A percentile compares a stretch with the other conserved stretches of the same genome.
Evolutionary conservation across 2,797 vertebrate genomes (phyloP).

Genomic region (Pseudochirops corinnae): DNA sequence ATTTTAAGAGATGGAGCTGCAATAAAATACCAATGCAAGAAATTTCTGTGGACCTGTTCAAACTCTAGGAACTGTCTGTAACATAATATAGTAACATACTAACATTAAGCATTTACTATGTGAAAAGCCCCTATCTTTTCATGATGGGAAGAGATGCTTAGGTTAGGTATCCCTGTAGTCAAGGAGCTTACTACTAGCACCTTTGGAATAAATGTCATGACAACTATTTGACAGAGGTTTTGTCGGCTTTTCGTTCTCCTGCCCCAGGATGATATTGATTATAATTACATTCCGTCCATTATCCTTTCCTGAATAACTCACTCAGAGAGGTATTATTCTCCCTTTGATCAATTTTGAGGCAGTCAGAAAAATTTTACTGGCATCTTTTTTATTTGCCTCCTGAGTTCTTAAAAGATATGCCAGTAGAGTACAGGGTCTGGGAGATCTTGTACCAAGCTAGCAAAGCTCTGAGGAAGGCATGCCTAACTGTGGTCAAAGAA

Average conservation of each 20-base stretch:
- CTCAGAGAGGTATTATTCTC: not conserved
- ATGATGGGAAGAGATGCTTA: not conserved
- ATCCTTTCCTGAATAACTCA: not conserved
- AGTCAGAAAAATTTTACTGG: not conserved
- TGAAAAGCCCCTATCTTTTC: not conserved
- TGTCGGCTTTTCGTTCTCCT: too few species aligned
- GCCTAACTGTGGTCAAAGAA: not conserved
- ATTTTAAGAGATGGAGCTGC: not conserved
- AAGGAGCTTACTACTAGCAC: not conserved
- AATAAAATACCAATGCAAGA: not conserved
- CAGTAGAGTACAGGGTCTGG: not conserved
- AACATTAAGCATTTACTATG: not conserved
- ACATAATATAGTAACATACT: not conserved
- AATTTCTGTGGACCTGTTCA: not conserved
- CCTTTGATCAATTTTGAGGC: not conserved
- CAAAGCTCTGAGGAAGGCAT: not conserved
- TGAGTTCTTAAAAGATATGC: not conserved
- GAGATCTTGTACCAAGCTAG: not conserved
- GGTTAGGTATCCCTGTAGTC: not conserved
- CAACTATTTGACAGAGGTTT: not conserved
- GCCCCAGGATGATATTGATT: not conserved
- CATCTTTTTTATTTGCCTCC: not conserved
- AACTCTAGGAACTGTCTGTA: not conserved
- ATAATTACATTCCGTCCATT: not conserved
- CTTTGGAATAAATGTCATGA: not conserved